These are phyloP conservation scores for Chaetodon auriga DNA, from an alignment of 2,113 vertebrate genomes.

Conservation along the genomic window DNA sequence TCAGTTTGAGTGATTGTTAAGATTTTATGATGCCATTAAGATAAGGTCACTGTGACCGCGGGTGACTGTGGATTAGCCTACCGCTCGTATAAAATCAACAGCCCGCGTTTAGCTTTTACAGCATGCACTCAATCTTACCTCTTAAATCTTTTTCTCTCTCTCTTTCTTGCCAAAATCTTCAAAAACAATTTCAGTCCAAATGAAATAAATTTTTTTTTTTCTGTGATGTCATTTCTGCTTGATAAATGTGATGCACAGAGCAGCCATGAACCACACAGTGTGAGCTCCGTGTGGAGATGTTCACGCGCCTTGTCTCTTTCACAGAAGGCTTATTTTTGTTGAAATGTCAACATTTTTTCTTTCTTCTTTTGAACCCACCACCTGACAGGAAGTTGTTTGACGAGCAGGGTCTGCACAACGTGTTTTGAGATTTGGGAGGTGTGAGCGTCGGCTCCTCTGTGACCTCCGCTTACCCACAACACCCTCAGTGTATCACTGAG, in stretches of 20 bases:
- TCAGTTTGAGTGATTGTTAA: not conserved
- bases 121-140: not conserved
- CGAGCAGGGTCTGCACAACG: not conserved
- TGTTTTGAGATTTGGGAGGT: not conserved
- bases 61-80: constrained; percentile 18
- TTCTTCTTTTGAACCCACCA: not conserved
- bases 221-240: not conserved
- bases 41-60: constrained; percentile 39
- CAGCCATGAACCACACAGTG: not conserved
- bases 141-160: not conserved
- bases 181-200: not conserved
- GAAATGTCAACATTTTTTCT: not conserved
- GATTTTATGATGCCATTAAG: constrained; percentile 13
- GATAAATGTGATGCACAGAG: not conserved
- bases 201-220: not conserved
- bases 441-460: too few species aligned
- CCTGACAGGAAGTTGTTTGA: not conserved
- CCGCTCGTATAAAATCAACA: constrained; percentile 30
- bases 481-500: too few species aligned
- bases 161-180: not conserved
- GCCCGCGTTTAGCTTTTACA: constrained; percentile 32
- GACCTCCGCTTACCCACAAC: too few species aligned
- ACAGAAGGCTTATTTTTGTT: not conserved
- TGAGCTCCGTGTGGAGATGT: not conserved
- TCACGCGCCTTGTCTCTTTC: not conserved